phyloP scores from a whole-genome alignment of 2,888 invertebrate species.

The Drosophila siamana region DNA sequence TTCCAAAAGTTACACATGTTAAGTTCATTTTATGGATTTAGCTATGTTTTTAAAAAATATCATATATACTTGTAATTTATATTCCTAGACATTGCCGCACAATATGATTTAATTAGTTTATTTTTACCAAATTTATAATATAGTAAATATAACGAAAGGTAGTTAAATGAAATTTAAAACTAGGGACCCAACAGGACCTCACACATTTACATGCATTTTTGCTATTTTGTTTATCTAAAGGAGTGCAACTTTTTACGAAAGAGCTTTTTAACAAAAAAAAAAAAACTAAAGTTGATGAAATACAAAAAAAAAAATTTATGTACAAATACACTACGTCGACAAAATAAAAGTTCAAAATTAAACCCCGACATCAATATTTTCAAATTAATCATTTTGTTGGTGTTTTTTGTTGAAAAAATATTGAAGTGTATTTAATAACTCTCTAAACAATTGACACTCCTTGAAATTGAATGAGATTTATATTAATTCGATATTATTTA shows the following conservation, averaged over 20 bases:
- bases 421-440: background rate
- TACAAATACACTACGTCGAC: background rate
- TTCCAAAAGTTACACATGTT: conserved; percentile 56
- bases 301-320: conserved; percentile 7
- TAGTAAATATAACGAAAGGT: background rate
- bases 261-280: conserved; percentile 20
- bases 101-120: conserved; percentile 2
- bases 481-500: background rate
- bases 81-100: background rate
- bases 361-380: background rate
- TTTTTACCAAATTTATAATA: background rate
- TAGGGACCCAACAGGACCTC: conserved; percentile 4
- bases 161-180: background rate
- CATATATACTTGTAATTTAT: background rate
- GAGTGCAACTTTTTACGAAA: conserved; percentile 20
- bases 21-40: background rate
- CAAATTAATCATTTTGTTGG: background rate
- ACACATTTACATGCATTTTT: conserved; percentile 38
- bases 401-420: background rate
- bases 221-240: background rate
- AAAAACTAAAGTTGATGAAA: conserved; percentile 5
- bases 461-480: background rate
- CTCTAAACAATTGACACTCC: background rate
- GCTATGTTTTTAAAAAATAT: background rate
- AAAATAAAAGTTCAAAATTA: background rate